These are phyloP conservation scores for Drosophila recens DNA, from an alignment of 2,888 invertebrate species.

Conservation along the genomic window DNA sequence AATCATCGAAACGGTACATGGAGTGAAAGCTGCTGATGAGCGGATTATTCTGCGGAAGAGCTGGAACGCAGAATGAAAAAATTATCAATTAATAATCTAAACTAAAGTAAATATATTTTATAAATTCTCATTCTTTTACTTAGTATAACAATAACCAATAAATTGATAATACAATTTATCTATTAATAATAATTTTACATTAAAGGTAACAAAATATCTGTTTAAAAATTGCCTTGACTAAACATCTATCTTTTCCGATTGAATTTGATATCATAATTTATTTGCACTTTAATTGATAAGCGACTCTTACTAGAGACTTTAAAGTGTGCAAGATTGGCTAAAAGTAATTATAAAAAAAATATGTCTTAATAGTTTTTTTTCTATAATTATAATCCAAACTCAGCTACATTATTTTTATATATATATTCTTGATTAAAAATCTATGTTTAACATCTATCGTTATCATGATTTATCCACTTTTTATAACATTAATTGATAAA, in stretches of 20 bases:
- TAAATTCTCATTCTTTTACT: too few relatives aligned
- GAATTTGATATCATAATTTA: too few relatives aligned
- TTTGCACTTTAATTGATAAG: not conserved
- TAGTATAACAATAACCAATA: too few relatives aligned
- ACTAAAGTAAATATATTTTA: not conserved
- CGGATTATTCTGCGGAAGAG: constrained; percentile 83
- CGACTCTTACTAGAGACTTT: not conserved
- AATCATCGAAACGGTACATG: constrained; percentile 81
- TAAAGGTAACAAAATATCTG: too few relatives aligned
- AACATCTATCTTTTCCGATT: not conserved
- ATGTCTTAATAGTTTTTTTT: too few relatives aligned
- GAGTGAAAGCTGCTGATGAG: constrained; percentile 82
- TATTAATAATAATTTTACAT: too few relatives aligned
- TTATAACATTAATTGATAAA: constrained; percentile 2
- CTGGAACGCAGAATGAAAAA: constrained; percentile 45
- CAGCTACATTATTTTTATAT: too few relatives aligned
- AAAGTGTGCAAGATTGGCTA: not conserved
- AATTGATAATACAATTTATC: too few relatives aligned
- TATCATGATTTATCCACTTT: not conserved
- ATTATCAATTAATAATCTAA: not conserved
- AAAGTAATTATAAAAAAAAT: too few relatives aligned
- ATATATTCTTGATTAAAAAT: not conserved
- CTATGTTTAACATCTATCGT: not conserved
- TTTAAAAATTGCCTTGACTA: not conserved
- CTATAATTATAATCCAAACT: too few relatives aligned